These are phyloP conservation scores for Polydrusus cervinus DNA, from an alignment of 2,888 invertebrate species.

Conservation along the genomic window DNA sequence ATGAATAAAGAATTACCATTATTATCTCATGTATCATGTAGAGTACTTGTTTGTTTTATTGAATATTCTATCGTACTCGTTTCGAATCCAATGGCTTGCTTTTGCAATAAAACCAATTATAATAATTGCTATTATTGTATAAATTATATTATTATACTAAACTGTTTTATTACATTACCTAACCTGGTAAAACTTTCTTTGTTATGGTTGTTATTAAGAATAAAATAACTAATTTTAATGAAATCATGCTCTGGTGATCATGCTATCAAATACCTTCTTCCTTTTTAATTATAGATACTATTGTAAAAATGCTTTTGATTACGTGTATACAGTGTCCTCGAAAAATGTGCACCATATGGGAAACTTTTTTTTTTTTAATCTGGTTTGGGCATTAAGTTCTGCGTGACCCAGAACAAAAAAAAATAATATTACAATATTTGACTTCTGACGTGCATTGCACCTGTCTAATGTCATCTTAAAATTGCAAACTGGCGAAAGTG, in stretches of 20 bases:
- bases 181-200: conserved; percentile 15
- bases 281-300: not conserved
- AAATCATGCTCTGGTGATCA: conserved; percentile 5
- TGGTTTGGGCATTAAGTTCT: no score
- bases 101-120: conserved; percentile 5
- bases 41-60: not conserved
- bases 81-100: conserved; percentile 8
- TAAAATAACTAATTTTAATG: conserved; percentile 11
- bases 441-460: no score
- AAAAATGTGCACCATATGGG: no score
- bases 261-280: conserved; percentile 3
- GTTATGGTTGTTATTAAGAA: conserved; percentile 3
- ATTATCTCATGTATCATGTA: not conserved
- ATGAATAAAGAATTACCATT: not conserved
- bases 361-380: no score
- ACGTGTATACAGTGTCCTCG: no score
- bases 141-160: conserved; percentile 10
- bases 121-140: conserved; percentile 12
- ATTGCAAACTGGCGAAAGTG: no score
- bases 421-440: no score
- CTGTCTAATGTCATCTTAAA: no score
- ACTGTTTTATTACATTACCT: conserved; percentile 10
- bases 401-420: no score
- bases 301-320: no score
- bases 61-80: not conserved